Evolutionary conservation across 2,888 invertebrate genomes (phyloP), one percentile per base, ranked within the genome.

Genomic region (Caradrina kadenii): DNA sequence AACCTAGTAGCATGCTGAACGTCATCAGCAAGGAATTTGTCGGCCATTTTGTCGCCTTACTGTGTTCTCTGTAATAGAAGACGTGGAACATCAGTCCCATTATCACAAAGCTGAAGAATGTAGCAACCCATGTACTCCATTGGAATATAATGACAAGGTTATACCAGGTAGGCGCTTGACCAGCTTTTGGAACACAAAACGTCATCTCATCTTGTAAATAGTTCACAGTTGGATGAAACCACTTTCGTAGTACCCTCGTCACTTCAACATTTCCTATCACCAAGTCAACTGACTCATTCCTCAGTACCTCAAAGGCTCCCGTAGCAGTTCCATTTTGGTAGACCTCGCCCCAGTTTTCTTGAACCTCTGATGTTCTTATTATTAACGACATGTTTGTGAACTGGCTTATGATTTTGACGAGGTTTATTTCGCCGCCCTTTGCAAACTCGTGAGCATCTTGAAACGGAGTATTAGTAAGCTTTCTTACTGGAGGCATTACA

Each of bases 141-240:
- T 94, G 95, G 65, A 96, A 96, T 71, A 96, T 96, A 42, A 92
- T 96, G 3, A 96, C 90, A 17, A 96, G 81, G 82, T 95, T 96
- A 26, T 94, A 89, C 96, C 96, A 96, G 5, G 95, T 95, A 0
- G 93, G 89, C 0, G 95, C 95, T 80, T 90, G 90, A 0, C 90
- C 89, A 4, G 96, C 94, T 85, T 88, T 94, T 0, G 95, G 94
- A 0, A 96, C 89, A 58, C 96, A 96, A 90, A 96, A 94, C 0
- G 96, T 96, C 91, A 96, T 95, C 74, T 96, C 96, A 66, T 96
- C 96, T 84, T 96, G 96, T 8, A 93, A 92, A 72, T 96, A 96
- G 68, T 94, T 95, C 13, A 93, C 90, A 0, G 96, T 95, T 0
- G 95, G 93, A 82, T 96, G 86, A 59, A 96, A 96, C 93, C 94